phyloP scores from a whole-genome alignment of 1,140 invertebrate genomes.

The Formica exsecta region DNA sequence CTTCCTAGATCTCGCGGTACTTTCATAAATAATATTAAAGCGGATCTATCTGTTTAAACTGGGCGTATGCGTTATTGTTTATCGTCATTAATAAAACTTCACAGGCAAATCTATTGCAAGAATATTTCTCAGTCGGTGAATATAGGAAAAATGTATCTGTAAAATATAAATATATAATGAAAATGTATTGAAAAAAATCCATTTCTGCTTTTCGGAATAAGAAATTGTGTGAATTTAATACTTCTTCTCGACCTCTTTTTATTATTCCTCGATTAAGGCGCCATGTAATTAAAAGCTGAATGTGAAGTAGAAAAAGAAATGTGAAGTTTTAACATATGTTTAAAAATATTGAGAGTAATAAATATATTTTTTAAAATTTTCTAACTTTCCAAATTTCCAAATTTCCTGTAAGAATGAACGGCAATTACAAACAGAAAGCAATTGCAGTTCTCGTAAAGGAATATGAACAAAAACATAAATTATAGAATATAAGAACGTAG shows the following conservation, averaged over 20 bases:
- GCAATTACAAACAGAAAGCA: no score
- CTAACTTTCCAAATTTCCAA: not conserved
- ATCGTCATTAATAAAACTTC: not conserved
- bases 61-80: not conserved
- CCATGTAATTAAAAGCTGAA: not conserved
- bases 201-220: not conserved
- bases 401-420: no score
- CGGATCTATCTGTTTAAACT: slow-evolving; percentile 21
- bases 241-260: no score
- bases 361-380: not conserved
- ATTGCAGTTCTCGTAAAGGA: not conserved
- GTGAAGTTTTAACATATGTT: not conserved
- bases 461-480: not conserved
- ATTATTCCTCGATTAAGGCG: not conserved
- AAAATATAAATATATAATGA: not conserved
- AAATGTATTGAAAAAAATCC: not conserved
- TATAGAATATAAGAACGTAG: not conserved
- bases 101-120: not conserved
- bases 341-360: not conserved
- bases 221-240: not conserved
- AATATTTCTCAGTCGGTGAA: not conserved
- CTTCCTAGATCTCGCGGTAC: slow-evolving; percentile 48
- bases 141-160: not conserved
- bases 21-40: slow-evolving; percentile 41
- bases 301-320: not conserved